Conservation (phyloP, 1,140 invertebrate genomes). For the Drosophila lini region DNA sequence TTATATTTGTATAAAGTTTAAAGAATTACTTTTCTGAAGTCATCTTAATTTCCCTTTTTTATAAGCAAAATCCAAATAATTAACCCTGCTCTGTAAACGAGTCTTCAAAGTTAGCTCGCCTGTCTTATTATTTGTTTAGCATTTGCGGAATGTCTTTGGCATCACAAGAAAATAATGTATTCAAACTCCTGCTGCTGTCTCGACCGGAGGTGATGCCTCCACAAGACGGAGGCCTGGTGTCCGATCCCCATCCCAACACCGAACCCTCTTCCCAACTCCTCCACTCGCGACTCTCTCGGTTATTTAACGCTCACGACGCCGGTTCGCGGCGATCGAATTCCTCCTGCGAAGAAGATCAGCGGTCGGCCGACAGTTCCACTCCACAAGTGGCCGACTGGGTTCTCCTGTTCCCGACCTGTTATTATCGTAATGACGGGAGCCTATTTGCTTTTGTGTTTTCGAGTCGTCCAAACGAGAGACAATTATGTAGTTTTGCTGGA, state of each 20-base stretch:
- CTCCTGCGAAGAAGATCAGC: conserved; percentile 40
- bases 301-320: conserved; percentile 46
- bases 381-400: conserved; percentile 53
- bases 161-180: conserved; percentile 50
- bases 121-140: conserved; percentile 45
- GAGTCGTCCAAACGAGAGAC: conserved; percentile 68
- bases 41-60: background rate
- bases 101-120: conserved; percentile 5
- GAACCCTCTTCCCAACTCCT: background rate
- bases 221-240: conserved; percentile 19
- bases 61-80: conserved; percentile 8
- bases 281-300: conserved; percentile 9
- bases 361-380: conserved; percentile 32
- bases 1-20: background rate
- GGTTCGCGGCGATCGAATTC: conserved; percentile 35
- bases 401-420: conserved; percentile 67
- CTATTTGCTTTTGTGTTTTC: conserved; percentile 77
- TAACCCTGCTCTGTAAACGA: background rate
- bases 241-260: background rate
- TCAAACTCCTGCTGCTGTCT: conserved; percentile 59
- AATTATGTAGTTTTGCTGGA: conserved; percentile 69
- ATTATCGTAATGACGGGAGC: conserved; percentile 76
- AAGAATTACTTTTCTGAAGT: background rate
- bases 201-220: conserved; percentile 50
- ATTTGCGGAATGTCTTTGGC: conserved; percentile 34